Conservation (phyloP, 1,140 invertebrate genomes). For the Bombyx mandarina region DNA sequence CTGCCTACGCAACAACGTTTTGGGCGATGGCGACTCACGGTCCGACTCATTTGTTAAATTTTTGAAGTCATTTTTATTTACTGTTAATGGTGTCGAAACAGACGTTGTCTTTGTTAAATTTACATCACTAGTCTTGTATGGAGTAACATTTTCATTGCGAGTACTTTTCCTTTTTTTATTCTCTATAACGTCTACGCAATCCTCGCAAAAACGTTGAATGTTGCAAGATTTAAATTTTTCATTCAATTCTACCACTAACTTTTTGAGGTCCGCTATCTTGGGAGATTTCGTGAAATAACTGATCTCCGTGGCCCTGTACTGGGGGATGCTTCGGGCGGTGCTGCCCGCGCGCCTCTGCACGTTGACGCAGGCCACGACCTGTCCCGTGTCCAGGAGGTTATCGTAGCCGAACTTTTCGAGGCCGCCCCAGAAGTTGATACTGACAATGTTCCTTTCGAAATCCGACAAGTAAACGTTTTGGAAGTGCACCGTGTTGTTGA, state of each 20-base stretch:
- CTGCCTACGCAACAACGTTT: conserved; percentile 32
- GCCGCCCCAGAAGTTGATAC: conserved; percentile 76
- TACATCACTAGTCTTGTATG: conserved; percentile 41
- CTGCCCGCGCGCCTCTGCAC: conserved; percentile 69
- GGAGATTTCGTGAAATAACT: conserved; percentile 54
- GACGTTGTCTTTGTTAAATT: conserved; percentile 45
- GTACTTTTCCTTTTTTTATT: conserved; percentile 36
- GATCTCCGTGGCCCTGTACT: conserved; percentile 50
- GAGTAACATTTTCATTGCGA: conserved; percentile 34
- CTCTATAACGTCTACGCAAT: conserved; percentile 22
- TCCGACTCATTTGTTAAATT: conserved; percentile 43
- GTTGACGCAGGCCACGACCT: conserved; percentile 74
- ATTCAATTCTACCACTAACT: conserved; percentile 28
- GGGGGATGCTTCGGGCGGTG: conserved; percentile 41
- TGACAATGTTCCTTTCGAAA: conserved; percentile 67
- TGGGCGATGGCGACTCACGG: conserved; percentile 33
- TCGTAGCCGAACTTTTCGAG: conserved; percentile 73
- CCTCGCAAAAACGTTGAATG: conserved; percentile 21
- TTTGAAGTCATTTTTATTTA: conserved; percentile 14
- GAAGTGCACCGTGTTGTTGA: conserved; percentile 31
- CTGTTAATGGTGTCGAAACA: conserved; percentile 32
- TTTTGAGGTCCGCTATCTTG: conserved; percentile 32
- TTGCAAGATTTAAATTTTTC: conserved; percentile 13
- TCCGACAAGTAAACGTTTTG: conserved; percentile 69
- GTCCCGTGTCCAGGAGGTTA: conserved; percentile 72